Percentiles rank a stretch among this genome's conserved stretches.
Evolutionary conservation across 1,140 invertebrate genomes (phyloP).

Genomic region (Arion vulgaris): DNA sequence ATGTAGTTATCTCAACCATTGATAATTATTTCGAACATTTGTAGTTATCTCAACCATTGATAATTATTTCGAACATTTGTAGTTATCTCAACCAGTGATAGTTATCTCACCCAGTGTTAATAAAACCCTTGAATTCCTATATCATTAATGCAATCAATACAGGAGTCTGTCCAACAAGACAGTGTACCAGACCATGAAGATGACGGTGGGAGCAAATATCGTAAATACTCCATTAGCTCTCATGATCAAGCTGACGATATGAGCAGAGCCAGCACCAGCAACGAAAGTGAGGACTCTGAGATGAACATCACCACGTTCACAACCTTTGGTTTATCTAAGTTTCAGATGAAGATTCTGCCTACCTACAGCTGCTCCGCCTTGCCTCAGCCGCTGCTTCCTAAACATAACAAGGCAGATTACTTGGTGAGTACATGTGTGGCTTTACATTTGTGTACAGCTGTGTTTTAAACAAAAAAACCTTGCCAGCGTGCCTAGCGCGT

Average conservation of each 20-base stretch:
- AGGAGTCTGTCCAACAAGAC: neutral
- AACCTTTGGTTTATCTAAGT: constrained; percentile 54
- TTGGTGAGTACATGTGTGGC: constrained; percentile 46
- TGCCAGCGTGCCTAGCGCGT: too few species aligned
- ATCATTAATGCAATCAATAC: too few species aligned
- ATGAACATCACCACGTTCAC: constrained; percentile 48
- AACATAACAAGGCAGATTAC: constrained; percentile 55
- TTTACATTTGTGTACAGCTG: too few species aligned
- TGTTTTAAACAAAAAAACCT: too few species aligned
- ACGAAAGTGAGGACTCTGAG: constrained; percentile 23
- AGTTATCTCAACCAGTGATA: neutral
- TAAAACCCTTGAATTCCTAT: too few species aligned
- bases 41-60: neutral
- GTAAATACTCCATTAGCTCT: neutral
- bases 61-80: neutral
- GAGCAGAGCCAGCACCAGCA: neutral
- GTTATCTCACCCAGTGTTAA: too few species aligned
- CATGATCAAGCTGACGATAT: neutral
- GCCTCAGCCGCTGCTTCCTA: constrained; percentile 54
- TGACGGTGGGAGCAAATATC: neutral
- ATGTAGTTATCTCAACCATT: neutral
- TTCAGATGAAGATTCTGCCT: constrained; percentile 50
- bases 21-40: neutral
- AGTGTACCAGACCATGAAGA: neutral
- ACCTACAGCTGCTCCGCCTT: constrained; percentile 56